Conservation (phyloP, 2,113 vertebrate genomes). For the Centropus unirufus region DNA sequence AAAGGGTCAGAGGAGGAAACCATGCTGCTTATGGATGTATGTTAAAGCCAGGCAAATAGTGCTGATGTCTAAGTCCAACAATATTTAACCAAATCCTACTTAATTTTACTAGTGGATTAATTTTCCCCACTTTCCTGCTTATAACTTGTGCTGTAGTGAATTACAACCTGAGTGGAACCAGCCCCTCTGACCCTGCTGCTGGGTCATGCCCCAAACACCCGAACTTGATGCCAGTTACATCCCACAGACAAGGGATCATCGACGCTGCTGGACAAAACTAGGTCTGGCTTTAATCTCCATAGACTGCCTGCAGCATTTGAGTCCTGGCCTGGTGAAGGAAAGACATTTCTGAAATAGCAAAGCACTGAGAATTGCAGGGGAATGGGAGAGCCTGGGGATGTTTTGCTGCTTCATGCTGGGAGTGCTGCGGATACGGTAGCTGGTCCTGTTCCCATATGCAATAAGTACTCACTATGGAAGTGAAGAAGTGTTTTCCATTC, state of each 20-base stretch:
- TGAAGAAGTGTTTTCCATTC: background rate
- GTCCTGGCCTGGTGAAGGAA: background rate
- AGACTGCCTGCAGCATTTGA: background rate
- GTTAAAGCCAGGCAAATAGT: background rate
- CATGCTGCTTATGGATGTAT: background rate
- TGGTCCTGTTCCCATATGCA: background rate
- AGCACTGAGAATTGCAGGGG: background rate
- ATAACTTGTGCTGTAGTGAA: constrained; percentile 18
- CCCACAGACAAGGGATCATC: background rate
- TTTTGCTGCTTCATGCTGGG: background rate
- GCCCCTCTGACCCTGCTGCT: constrained; percentile 17
- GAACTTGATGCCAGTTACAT: constrained; percentile 23
- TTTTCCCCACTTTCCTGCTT: background rate
- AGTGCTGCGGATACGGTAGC: background rate
- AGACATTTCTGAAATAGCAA: background rate
- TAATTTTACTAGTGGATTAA: background rate
- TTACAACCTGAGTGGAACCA: background rate
- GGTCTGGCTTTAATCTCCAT: constrained; percentile 8
- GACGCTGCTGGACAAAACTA: constrained; percentile 34
- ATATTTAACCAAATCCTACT: background rate
- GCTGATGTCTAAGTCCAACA: background rate
- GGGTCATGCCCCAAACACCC: background rate
- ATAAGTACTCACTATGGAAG: background rate
- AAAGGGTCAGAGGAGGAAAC: background rate
- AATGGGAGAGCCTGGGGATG: background rate